Percentiles rank a stretch among this genome's conserved stretches.
Conservation (phyloP, 2,888 invertebrate genomes). For the Volucella inanis region DNA sequence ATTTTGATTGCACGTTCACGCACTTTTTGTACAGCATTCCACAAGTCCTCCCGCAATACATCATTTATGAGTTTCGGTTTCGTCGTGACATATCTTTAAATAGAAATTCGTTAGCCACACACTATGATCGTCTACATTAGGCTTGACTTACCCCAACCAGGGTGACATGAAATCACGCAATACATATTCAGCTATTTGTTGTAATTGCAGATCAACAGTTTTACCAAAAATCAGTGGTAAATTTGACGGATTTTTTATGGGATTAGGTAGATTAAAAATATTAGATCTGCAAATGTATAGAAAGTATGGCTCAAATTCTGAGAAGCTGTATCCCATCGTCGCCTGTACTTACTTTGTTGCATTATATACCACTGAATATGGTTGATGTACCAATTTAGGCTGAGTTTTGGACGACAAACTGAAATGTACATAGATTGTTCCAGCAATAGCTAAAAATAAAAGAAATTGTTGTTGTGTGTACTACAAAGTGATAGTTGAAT, state of each 20-base stretch:
- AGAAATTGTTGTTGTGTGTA: neutral
- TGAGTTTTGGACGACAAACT: conserved; percentile 81
- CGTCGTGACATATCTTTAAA: conserved; percentile 85
- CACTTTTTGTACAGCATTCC: conserved; percentile 90
- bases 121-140: neutral
- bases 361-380: conserved; percentile 81
- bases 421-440: conserved; percentile 82
- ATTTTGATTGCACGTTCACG: conserved; percentile 89
- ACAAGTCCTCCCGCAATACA: conserved; percentile 90
- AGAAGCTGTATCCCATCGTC: neutral
- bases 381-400: conserved; percentile 79
- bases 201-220: conserved; percentile 92
- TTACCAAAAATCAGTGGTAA: conserved; percentile 92
- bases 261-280: conserved; percentile 82
- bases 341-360: conserved; percentile 81
- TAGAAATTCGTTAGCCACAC: conserved; percentile 17
- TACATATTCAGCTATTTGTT: conserved; percentile 91
- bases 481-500: neutral
- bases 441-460: conserved; percentile 80
- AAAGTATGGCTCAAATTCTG: conserved; percentile 1
- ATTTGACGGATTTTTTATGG: conserved; percentile 84
- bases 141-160: conserved; percentile 85
- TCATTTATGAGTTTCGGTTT: conserved; percentile 87
- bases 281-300: conserved; percentile 77
- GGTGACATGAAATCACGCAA: conserved; percentile 90